A percentile compares a stretch with the other conserved stretches of the same genome.
These are phyloP conservation scores for Sebastolobus altivelis DNA, from an alignment of 2,797 vertebrate genomes.

Conservation along the genomic window DNA sequence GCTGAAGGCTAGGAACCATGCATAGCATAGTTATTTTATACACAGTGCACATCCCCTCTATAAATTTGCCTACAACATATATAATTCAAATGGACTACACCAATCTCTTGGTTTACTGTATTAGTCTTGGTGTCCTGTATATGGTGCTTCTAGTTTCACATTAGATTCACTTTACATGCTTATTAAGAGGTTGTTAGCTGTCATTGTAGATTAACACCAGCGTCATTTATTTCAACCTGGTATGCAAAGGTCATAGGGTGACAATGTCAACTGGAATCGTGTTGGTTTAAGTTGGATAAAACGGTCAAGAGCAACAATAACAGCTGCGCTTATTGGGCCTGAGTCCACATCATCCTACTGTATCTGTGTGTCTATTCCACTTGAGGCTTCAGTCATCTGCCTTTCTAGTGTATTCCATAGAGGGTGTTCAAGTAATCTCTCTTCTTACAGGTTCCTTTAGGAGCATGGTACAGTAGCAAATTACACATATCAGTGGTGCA, in stretches of 20 bases:
- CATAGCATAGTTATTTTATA: background rate
- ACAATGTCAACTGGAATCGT: background rate
- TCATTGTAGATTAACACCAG: background rate
- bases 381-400: background rate
- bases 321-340: background rate
- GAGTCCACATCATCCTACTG: background rate
- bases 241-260: background rate
- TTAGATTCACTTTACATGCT: background rate
- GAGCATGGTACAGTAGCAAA: slow-evolving; percentile 57
- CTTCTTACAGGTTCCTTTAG: slow-evolving; percentile 42
- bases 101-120: background rate
- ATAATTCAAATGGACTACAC: background rate
- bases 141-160: background rate
- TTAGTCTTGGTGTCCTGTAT: background rate
- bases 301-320: background rate
- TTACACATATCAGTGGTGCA: slow-evolving; percentile 51
- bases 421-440: slow-evolving; percentile 18
- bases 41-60: background rate
- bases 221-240: background rate
- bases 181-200: background rate
- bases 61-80: background rate
- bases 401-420: slow-evolving; percentile 28
- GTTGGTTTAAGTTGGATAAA: background rate
- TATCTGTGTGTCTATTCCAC: background rate
- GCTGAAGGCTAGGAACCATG: background rate